Percentiles rank a stretch among this genome's conserved stretches.
Evolutionary conservation across 64 coral and sea anemone species (phyloP).

Genomic region (Pocillopora verrucosa): DNA sequence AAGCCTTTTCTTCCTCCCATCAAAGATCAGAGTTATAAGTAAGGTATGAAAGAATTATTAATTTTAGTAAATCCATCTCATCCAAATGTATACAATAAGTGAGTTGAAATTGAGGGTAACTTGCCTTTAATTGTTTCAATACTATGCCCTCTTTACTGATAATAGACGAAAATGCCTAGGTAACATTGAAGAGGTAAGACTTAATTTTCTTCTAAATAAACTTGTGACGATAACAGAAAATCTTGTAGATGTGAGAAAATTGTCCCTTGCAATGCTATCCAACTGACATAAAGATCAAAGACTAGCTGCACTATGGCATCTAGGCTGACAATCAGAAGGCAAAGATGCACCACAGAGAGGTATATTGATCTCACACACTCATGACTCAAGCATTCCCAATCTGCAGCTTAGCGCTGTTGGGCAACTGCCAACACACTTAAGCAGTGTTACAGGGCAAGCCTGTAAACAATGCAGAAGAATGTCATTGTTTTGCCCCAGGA

Average conservation of each 20-base stretch:
- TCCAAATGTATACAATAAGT: too few relatives aligned
- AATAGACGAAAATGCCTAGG: too few relatives aligned
- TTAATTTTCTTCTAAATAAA: too few relatives aligned
- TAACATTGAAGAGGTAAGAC: too few relatives aligned
- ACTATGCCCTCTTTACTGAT: too few relatives aligned
- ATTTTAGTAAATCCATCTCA: too few relatives aligned
- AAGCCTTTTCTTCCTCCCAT: too few relatives aligned
- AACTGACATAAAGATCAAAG: constrained; percentile 42
- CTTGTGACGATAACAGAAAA: background rate
- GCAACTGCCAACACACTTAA: constrained; percentile 56
- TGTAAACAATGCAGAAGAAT: constrained; percentile 27
- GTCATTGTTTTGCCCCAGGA: constrained; percentile 47
- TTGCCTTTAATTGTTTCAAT: too few relatives aligned
- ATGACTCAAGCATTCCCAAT: constrained; percentile 99
- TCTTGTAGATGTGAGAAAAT: background rate
- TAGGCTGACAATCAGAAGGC: constrained; percentile 53
- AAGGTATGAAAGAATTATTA: too few relatives aligned
- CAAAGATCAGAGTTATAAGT: too few relatives aligned
- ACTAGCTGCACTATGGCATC: constrained; percentile 18
- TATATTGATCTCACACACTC: constrained; percentile 91
- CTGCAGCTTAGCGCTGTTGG: constrained; percentile 95
- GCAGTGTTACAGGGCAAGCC: background rate
- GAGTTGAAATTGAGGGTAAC: too few relatives aligned
- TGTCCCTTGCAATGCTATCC: constrained; percentile 58
- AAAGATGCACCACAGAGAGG: constrained; percentile 72